Percentiles rank a stretch among this genome's conserved stretches.
Conservation (phyloP, 2,888 invertebrate species). For the Sepioteuthis lessoniana region DNA sequence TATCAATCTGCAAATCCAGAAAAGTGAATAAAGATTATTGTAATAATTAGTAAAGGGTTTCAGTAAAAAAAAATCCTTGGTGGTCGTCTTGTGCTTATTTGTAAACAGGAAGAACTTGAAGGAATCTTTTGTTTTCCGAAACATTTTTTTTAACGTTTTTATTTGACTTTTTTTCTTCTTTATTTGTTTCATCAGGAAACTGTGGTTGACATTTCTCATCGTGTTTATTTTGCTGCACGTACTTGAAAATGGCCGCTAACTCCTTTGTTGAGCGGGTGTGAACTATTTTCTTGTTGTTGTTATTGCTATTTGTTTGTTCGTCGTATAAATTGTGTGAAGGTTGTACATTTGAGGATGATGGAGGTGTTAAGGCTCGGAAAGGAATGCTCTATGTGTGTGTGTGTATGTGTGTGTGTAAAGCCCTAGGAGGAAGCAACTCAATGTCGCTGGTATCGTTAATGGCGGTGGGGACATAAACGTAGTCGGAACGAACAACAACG, state of each 20-base stretch:
- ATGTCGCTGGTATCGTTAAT: background rate
- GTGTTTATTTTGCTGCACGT: background rate
- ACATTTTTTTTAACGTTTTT: background rate
- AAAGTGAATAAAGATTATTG: no score
- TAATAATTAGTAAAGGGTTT: no score
- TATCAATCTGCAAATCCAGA: no score
- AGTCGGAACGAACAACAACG: background rate
- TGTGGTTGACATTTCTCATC: background rate
- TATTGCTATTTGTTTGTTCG: background rate
- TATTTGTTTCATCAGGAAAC: background rate
- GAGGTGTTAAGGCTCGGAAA: background rate
- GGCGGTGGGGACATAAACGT: background rate
- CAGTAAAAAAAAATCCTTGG: background rate
- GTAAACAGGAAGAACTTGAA: constrained; percentile 11
- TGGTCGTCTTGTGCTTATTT: background rate
- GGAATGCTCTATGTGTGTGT: background rate
- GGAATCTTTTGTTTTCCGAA: background rate
- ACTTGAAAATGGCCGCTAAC: background rate
- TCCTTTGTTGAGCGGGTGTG: background rate
- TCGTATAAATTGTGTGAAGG: constrained; percentile 33
- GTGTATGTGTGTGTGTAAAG: background rate
- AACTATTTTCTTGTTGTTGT: background rate
- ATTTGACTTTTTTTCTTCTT: background rate
- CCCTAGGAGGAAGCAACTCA: constrained; percentile 7
- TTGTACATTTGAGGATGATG: background rate